These are phyloP conservation scores for Drosophila carrolli DNA, from an alignment of 1,140 invertebrate genomes.

Conservation along the genomic window DNA sequence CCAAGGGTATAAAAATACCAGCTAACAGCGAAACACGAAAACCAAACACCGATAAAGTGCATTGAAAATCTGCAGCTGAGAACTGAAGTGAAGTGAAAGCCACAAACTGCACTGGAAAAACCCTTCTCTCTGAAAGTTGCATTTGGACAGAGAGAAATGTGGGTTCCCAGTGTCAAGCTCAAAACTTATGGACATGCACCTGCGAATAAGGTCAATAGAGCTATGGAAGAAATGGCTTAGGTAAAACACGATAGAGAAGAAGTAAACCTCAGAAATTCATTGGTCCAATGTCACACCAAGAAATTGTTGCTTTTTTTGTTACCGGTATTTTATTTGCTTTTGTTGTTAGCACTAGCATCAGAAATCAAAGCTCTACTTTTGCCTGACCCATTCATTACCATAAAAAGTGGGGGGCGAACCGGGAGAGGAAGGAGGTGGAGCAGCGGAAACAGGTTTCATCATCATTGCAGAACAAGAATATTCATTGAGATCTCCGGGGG, in stretches of 20 bases:
- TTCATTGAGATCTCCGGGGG: conserved; percentile 49
- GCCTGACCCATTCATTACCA: conserved; percentile 55
- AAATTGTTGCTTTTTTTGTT: conserved; percentile 29
- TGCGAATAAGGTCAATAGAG: conserved; percentile 69
- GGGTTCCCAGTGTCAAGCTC: conserved; percentile 31
- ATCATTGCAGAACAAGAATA: conserved; percentile 75
- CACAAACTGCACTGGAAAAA: conserved; percentile 27
- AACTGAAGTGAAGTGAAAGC: conserved; percentile 46
- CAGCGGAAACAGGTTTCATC: conserved; percentile 39
- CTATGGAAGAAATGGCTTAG: conserved; percentile 43
- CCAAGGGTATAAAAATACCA: conserved; percentile 1
- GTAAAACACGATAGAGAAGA: conserved; percentile 12
- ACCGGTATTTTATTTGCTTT: conserved; percentile 59
- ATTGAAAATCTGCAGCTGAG: conserved; percentile 33
- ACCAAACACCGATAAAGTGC: conserved; percentile 21
- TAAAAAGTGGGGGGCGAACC: conserved; percentile 22
- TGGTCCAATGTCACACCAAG: conserved; percentile 57
- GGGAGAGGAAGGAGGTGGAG: background rate
- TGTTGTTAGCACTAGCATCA: conserved; percentile 59
- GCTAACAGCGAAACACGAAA: conserved; percentile 9
- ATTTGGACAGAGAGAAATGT: conserved; percentile 17
- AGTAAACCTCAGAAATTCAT: conserved; percentile 28
- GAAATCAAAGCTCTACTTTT: conserved; percentile 45
- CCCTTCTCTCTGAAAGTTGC: conserved; percentile 19
- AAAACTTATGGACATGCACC: conserved; percentile 41